Percentiles rank a stretch among this genome's conserved stretches.
phyloP scores from a whole-genome alignment of 2,888 invertebrate genomes.

The Allygus modestus region DNA sequence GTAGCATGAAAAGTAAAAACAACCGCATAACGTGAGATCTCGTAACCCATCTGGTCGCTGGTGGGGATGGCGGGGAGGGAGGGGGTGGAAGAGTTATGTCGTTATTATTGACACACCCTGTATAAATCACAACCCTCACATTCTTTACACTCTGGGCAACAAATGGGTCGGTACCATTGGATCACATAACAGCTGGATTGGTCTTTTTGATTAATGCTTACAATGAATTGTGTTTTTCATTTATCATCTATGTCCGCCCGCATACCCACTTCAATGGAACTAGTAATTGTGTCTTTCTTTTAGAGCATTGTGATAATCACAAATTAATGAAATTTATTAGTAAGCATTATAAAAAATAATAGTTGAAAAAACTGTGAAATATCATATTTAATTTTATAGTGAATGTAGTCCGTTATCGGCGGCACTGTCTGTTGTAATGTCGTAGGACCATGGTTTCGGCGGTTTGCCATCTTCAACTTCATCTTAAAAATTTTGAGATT shows the following conservation, averaged over 20 bases:
- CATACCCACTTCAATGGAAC: neutral
- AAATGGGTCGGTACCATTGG: constrained; percentile 31
- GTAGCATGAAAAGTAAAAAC: constrained; percentile 22
- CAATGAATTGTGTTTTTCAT: constrained; percentile 34
- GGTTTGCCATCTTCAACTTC: no score
- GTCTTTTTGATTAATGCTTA: constrained; percentile 34
- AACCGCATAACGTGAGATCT: neutral
- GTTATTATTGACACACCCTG: constrained; percentile 45
- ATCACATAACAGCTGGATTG: constrained; percentile 37
- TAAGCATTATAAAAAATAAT: no score
- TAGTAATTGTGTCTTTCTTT: neutral
- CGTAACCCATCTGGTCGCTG: constrained; percentile 24
- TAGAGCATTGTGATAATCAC: no score
- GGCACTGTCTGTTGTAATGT: no score
- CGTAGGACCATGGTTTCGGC: no score
- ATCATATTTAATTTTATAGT: no score
- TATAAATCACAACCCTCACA: constrained; percentile 36
- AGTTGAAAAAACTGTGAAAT: no score
- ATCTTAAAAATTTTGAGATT: no score
- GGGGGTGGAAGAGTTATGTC: constrained; percentile 17
- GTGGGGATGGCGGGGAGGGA: neutral
- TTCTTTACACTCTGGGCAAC: constrained; percentile 31
- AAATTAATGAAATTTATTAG: no score
- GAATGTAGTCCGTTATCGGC: no score
- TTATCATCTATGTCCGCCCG: neutral